Evolutionary conservation across 2,888 invertebrate genomes (phyloP).

Genomic region (Pharmacophagus antenor): DNA sequence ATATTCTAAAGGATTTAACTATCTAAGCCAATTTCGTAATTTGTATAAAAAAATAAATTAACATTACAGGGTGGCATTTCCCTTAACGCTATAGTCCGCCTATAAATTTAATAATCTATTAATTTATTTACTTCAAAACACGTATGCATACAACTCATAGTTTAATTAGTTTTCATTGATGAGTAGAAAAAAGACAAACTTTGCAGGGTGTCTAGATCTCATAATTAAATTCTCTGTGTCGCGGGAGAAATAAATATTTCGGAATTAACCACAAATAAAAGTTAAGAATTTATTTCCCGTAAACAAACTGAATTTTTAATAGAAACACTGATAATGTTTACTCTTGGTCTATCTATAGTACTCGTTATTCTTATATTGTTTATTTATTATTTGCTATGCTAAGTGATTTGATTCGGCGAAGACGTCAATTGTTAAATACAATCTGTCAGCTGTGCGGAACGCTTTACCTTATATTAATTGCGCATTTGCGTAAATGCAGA

Average conservation of each 20-base stretch:
- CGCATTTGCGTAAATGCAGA: constrained; percentile 28
- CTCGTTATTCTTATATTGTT: neutral
- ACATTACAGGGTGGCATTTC: no score
- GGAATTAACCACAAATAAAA: neutral
- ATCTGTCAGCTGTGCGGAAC: constrained; percentile 16
- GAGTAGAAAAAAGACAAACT: no score
- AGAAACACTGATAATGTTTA: neutral
- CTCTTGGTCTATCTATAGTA: neutral
- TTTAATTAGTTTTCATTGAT: no score
- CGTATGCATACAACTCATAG: no score
- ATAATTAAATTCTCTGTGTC: no score
- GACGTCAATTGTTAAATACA: constrained; percentile 1
- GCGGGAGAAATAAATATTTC: neutral
- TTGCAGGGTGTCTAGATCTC: no score
- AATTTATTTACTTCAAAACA: no score
- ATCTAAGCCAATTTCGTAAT: neutral
- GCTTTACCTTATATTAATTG: constrained; percentile 10
- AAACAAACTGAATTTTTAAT: neutral
- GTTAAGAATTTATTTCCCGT: neutral
- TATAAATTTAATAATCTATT: no score
- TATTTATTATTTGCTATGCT: constrained; percentile 2
- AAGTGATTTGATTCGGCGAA: constrained; percentile 6
- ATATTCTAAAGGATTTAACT: neutral
- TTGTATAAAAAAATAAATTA: neutral
- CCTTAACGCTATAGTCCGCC: no score